Evolutionary conservation across 2,113 vertebrate species (phyloP), one percentile per base, ranked within the genome.

Genomic region (Strigops habroptila): DNA sequence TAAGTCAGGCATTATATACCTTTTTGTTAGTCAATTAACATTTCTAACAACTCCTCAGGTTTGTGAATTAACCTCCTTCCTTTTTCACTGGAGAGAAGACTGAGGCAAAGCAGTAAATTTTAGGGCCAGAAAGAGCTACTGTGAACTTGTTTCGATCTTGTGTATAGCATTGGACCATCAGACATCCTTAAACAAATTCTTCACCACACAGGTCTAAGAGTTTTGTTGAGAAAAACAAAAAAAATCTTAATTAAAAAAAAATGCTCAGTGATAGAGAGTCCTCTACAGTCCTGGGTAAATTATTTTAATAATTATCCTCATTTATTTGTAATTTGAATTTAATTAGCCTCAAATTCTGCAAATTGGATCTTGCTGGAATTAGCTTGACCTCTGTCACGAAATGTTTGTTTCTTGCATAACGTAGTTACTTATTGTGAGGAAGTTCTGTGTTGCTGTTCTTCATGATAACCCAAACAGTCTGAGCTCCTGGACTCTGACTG

Each of bases 401-500:
- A 96, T 97, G 91, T 95, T 95, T 96, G 77, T 89, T 91, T 93
- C 89, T 88, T 91, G 91, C 19, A 12, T 95, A 89, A 96, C 57
- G 43, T 27, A 62, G 84, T 95, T 95, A 79, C 70, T 95, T 93
- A 60, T 68, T 85, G 74, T 73, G 62, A 73, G 62, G 91, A 92
- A 93, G 48, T 82, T 71, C 63, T 82, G 63, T 10, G 10, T 44
- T 91, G 79, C 79, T 80, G 48, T 62, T 80, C 63, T 86, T 74
- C 68, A 23, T 22, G 74, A 48, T 79, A 96, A 79, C 48, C n/a
- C 78, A 82, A 92, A 91, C 74, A 91, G 65, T 68, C 18, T 57
- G 69, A 53, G 21, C 79, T 88, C 71, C 63, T 59, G 37, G 41
- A 53, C 63, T 88, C 49, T 59, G 63, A 44, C 63, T 88, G 25